phyloP scores from a whole-genome alignment of 2,888 invertebrate species.

The Hermaeophaga mercurialis region DNA sequence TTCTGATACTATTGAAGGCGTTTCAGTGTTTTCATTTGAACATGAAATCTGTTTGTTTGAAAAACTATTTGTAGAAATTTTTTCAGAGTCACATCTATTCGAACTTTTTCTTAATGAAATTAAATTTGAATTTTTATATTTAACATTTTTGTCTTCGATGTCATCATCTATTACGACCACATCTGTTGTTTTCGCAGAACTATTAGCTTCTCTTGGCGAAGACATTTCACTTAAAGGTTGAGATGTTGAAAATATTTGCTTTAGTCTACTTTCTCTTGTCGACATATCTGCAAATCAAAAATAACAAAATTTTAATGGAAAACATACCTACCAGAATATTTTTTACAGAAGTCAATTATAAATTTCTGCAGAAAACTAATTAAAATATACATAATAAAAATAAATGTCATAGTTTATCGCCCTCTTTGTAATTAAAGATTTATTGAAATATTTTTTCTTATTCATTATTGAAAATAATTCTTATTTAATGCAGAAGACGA shows the following conservation, averaged over 20 bases:
- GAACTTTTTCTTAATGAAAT: background rate
- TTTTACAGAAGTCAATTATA: too few relatives aligned
- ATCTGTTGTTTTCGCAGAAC: background rate
- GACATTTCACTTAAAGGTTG: background rate
- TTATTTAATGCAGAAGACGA: too few relatives aligned
- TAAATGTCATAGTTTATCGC: too few relatives aligned
- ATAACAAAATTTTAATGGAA: too few relatives aligned
- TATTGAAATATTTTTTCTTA: too few relatives aligned
- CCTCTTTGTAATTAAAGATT: too few relatives aligned
- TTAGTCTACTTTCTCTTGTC: background rate
- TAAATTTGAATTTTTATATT: slow-evolving; percentile 7
- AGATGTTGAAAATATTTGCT: background rate
- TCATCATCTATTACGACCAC: slow-evolving; percentile 20
- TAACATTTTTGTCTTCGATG: background rate
- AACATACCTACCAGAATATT: too few relatives aligned
- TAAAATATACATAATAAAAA: too few relatives aligned
- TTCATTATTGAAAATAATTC: too few relatives aligned
- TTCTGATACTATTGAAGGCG: background rate
- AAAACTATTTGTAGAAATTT: background rate
- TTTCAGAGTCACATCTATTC: background rate
- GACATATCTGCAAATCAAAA: slow-evolving; percentile 3
- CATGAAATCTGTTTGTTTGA: too few relatives aligned
- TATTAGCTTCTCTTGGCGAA: background rate
- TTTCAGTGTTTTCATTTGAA: too few relatives aligned
- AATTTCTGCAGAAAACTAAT: too few relatives aligned